Base-by-base conservation (phyloP, 2,888 invertebrate genomes). In the Eupelmus urozonus region DNA sequence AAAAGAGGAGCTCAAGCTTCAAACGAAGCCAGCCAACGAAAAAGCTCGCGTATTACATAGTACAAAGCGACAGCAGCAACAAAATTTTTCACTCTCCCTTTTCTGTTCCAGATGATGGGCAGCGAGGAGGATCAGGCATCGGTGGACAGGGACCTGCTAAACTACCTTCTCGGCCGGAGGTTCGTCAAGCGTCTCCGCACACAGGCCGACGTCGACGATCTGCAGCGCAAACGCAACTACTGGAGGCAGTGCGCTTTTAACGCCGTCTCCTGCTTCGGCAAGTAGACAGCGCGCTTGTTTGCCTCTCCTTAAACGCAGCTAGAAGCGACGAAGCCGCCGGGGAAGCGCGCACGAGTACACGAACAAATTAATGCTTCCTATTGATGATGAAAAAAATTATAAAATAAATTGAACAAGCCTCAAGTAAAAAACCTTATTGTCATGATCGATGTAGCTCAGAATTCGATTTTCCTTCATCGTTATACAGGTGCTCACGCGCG, bases 231-330 rank as follows among this genome's bases (percentile, higher is more conserved):
- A 81, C 90, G 92, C 66, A 91, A 91, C 82, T 92, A 92, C 84
- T 92, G 92, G 92, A 92, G 91, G 82, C 92, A 92, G 82, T 92
- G 92, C 85, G 91, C 92, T 23, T 92, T 92, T 87, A 92, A 92
- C 84, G 92, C 92, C 7, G 92, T 92, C 66, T 91, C 91, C 69
- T 92, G 92, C 86, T 92, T 92, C 83, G 92, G 92, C 80, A 91
- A 91, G 86, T 90, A 90, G 84, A 84, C 57, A 5, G 34, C 34
- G n/a, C n/a, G n/a, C n/a, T n/a, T n/a, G n/a, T n/a, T n/a, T n/a
- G n/a, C n/a, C n/a, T n/a, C n/a, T n/a, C n/a, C n/a, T n/a, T n/a
- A n/a, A n/a, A n/a, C n/a, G n/a, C n/a, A 59, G 25, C 18, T 16
- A n/a, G 23, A 9, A 25, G 20, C 2, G 5, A 27, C 5, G n/a